Conservation (phyloP, 2,113 vertebrate genomes). For the Lates calcarifer region DNA sequence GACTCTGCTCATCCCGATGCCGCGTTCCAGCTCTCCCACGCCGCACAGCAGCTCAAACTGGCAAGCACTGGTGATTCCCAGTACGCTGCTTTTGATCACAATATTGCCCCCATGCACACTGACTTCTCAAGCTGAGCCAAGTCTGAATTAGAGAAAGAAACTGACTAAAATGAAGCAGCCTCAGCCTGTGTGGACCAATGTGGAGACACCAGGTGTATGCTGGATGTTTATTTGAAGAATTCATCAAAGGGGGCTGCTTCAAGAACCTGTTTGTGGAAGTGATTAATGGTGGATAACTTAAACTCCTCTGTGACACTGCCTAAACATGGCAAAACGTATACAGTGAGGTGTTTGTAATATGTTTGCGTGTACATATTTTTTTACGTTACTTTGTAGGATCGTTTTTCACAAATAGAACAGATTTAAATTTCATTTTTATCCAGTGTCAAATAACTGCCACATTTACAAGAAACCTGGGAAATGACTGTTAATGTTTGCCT, state of each 20-base stretch:
- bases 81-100: slow-evolving; percentile 92
- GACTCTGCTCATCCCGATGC: slow-evolving; percentile 96
- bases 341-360: slow-evolving; percentile 30
- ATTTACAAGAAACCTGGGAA: slow-evolving; percentile 23
- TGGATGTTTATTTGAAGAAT: neutral
- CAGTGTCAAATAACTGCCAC: slow-evolving; percentile 21
- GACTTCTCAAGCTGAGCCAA: slow-evolving; percentile 90
- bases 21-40: slow-evolving; percentile 96
- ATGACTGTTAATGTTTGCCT: neutral
- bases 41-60: slow-evolving; percentile 95
- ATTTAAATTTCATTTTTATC: slow-evolving; percentile 38
- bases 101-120: slow-evolving; percentile 94
- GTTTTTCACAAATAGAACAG: slow-evolving; percentile 35
- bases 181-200: slow-evolving; percentile 2
- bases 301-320: neutral
- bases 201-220: neutral
- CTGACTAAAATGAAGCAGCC: neutral
- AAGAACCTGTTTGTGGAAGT: neutral
- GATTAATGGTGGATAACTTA: neutral
- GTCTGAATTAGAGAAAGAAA: slow-evolving; percentile 3
- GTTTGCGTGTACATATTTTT: slow-evolving; percentile 37
- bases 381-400: slow-evolving; percentile 31
- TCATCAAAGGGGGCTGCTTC: neutral
- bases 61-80: slow-evolving; percentile 92
- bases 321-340: neutral